Evolutionary conservation across 2,888 invertebrate species (phyloP), one percentile per base, ranked within the genome.

Genomic region (Exephanes ischioxanthus): DNA sequence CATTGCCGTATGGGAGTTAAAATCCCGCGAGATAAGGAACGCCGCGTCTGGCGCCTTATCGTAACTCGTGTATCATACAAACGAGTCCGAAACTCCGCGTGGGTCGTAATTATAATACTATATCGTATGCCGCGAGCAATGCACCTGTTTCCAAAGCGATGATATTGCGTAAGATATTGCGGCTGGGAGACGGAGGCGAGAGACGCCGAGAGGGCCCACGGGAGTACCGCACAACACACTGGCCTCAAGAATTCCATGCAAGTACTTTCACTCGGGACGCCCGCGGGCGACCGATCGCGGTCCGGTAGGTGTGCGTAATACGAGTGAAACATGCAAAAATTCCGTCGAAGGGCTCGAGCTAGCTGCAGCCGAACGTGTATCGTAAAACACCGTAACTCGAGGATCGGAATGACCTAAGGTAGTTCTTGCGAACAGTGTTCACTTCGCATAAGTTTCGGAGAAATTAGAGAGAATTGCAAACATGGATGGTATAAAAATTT

Each of bases 221-320:
- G 63, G 76, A 70, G 76, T 22, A 48, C 76, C 51, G 73, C 66
- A 72, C 71, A 71, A 70, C 63, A 63, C 88, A 88, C 90, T 89
- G 90, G 88, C 90, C 90, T 89, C 89, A 91, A 90, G 91, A 91
- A 92, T 91, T 93, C 91, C 90, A 87, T 87, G 61, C 78, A 73
- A 78, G 89, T 90, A 92, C 93, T 93, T 93, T 93, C 93, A 92
- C 93, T 93, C 89, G 58, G 79, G 75, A 79, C 75, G 80, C 73
- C 81, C 58, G 75, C 78, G 61, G 70, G 77, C 45, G 45, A 53
- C 45, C 80, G 51, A 58, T 58, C 58, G 55, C 72, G 16, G 61
- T 68, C 68, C 75, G 70, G 37, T 75, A 33, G 75, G 68, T 68
- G 48, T 76, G 75, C 81, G 68, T 81, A 76, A 70, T 81, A 37